These are phyloP conservation scores for Hypomecis atomaria DNA, from an alignment of 2,888 invertebrate species.

Conservation along the genomic window DNA sequence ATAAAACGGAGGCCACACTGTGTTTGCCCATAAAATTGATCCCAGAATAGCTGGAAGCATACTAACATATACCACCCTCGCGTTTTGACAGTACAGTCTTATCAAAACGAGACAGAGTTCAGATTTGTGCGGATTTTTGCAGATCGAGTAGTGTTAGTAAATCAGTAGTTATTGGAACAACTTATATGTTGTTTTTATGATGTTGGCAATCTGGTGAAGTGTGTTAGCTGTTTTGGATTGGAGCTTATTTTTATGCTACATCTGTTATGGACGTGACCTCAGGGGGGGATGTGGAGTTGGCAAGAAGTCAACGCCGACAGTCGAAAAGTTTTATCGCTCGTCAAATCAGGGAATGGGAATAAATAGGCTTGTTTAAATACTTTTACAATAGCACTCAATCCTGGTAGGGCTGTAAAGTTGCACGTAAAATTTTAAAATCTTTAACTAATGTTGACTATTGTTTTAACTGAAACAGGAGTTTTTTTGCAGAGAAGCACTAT, in stretches of 20 bases:
- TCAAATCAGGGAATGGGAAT: too few relatives aligned
- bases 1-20: constrained; percentile 57
- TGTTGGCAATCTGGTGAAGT: constrained; percentile 52
- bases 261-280: background rate
- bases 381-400: too few relatives aligned
- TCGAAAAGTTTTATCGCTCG: too few relatives aligned
- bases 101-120: constrained; percentile 28
- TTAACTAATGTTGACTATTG: too few relatives aligned
- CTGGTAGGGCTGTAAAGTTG: too few relatives aligned
- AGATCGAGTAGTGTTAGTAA: constrained; percentile 35
- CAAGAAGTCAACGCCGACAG: background rate
- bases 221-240: constrained; percentile 42
- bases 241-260: constrained; percentile 15
- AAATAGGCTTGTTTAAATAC: too few relatives aligned
- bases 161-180: constrained; percentile 44
- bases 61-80: constrained; percentile 32
- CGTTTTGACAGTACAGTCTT: constrained; percentile 15
- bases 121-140: constrained; percentile 8
- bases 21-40: constrained; percentile 63
- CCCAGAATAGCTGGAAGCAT: constrained; percentile 50
- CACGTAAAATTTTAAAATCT: too few relatives aligned
- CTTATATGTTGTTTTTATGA: constrained; percentile 55
- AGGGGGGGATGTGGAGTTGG: background rate
- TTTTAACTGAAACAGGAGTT: too few relatives aligned
- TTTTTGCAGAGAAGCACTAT: too few relatives aligned